Conservation (phyloP, 1,140 invertebrate genomes). For the Vanessa tameamea region DNA sequence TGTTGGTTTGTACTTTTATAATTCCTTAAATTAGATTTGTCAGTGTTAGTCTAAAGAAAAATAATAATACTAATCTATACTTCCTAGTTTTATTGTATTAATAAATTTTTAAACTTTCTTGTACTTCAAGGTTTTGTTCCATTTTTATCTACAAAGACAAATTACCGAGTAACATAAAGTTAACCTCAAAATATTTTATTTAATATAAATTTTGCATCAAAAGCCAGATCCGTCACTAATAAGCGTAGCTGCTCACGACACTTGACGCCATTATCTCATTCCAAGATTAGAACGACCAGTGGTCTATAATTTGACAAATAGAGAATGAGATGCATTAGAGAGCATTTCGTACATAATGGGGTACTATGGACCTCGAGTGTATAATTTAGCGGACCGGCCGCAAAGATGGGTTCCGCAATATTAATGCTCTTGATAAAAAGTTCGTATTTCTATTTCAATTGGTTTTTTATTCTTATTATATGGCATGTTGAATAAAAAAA, state of each 20-base stretch:
- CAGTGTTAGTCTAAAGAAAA: too few species aligned
- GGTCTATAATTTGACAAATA: constrained; percentile 79
- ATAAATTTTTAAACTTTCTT: too few species aligned
- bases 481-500: neutral
- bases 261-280: constrained; percentile 65
- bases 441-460: constrained; percentile 42
- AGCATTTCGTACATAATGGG: constrained; percentile 69
- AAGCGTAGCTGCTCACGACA: constrained; percentile 49
- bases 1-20: too few species aligned
- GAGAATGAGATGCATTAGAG: constrained; percentile 78
- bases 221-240: constrained; percentile 44
- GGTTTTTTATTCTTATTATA: constrained; percentile 3
- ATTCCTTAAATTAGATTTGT: too few species aligned
- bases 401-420: constrained; percentile 58
- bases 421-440: constrained; percentile 52
- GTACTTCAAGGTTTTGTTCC: too few species aligned
- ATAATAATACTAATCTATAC: too few species aligned
- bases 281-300: constrained; percentile 59
- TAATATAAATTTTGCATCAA: neutral
- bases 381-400: constrained; percentile 70
- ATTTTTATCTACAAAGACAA: too few species aligned
- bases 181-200: neutral
- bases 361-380: constrained; percentile 56
- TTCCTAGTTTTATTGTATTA: too few species aligned
- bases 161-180: too few species aligned